Conservation (phyloP, 2,797 vertebrate species). For the Microctenopoma stevenorrisi region DNA sequence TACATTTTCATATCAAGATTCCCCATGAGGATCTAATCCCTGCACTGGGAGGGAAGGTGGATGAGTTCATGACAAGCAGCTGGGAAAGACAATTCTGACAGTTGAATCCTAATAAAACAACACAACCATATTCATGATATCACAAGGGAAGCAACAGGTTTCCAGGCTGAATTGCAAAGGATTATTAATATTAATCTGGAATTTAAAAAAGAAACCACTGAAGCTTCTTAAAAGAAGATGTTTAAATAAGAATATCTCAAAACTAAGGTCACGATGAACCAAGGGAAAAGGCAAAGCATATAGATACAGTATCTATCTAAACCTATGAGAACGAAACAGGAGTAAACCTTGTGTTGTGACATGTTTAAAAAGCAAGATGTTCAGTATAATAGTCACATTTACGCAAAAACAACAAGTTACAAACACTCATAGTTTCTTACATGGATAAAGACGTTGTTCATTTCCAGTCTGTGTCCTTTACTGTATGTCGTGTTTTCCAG, state of each 20-base stretch:
- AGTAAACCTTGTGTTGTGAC: too few relatives aligned
- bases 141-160: background rate
- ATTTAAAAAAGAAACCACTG: too few relatives aligned
- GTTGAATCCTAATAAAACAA: constrained; percentile 28
- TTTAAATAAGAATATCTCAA: too few relatives aligned
- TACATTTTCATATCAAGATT: constrained; percentile 17
- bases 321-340: too few relatives aligned
- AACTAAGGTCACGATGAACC: too few relatives aligned
- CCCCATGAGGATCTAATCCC: constrained; percentile 6
- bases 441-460: background rate
- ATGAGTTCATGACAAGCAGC: constrained; percentile 53
- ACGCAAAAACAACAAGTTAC: too few relatives aligned
- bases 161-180: background rate
- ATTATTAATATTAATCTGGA: background rate
- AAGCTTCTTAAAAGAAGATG: too few relatives aligned
- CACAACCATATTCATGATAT: background rate
- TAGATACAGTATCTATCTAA: too few relatives aligned
- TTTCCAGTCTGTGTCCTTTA: background rate
- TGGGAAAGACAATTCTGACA: constrained; percentile 30
- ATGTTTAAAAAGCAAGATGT: too few relatives aligned
- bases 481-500: background rate
- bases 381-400: too few relatives aligned
- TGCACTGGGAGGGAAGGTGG: constrained; percentile 18
- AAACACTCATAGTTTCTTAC: too few relatives aligned
- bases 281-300: too few relatives aligned